A percentile compares a stretch with the other conserved stretches of the same genome.
Evolutionary conservation across 2,888 invertebrate genomes (phyloP).

Genomic region (Synanthedon myopaeformis): DNA sequence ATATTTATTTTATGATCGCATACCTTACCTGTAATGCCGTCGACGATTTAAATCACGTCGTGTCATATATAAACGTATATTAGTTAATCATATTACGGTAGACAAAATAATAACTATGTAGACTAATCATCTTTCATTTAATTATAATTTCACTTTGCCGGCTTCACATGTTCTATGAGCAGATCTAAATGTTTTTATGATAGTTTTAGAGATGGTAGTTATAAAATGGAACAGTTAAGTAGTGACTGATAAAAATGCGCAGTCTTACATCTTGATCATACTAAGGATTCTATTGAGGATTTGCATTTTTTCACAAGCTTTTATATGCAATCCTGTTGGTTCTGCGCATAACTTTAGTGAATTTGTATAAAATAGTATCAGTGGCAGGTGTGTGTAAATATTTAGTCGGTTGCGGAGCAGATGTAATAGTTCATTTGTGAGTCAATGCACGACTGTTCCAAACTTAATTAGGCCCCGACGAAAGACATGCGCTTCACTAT

Average conservation of each 20-base stretch:
- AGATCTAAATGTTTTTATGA: too few species aligned
- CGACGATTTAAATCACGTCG: too few species aligned
- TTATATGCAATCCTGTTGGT: background rate
- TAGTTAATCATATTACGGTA: background rate
- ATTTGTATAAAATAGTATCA: background rate
- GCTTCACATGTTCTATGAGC: too few species aligned
- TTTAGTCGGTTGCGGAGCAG: background rate
- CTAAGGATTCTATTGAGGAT: too few species aligned
- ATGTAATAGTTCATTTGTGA: background rate
- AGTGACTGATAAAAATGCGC: too few species aligned
- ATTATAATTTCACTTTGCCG: too few species aligned
- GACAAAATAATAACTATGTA: background rate
- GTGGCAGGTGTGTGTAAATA: background rate
- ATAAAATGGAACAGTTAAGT: too few species aligned
- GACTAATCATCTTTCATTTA: background rate
- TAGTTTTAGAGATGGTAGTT: too few species aligned
- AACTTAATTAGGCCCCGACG: background rate
- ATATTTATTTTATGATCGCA: too few species aligned
- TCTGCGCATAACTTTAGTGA: background rate
- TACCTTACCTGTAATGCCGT: too few species aligned
- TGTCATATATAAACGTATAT: background rate
- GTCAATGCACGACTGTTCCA: background rate
- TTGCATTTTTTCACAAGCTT: too few species aligned
- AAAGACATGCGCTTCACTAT: background rate
- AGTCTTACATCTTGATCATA: too few species aligned